A percentile compares a stretch with the other conserved stretches of the same genome.
phyloP scores from a whole-genome alignment of 2,888 invertebrate species.

The Amiota mariae region DNA sequence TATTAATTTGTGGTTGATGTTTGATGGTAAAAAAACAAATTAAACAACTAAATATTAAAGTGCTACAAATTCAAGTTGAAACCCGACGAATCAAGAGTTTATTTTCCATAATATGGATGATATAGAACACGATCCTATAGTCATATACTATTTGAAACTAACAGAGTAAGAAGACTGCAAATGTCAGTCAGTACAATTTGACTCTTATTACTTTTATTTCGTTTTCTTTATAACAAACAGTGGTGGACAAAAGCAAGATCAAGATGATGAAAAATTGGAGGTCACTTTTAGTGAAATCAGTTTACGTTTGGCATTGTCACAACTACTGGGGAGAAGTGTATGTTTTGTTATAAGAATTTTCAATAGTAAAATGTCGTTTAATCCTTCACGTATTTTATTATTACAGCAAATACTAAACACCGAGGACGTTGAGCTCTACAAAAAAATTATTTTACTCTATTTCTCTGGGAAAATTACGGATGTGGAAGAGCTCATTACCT shows the following conservation, averaged over 20 bases:
- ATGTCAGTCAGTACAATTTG: slow-evolving; percentile 15
- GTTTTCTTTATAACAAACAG: not conserved
- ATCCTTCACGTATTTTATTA: not conserved
- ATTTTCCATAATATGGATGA: slow-evolving; percentile 30
- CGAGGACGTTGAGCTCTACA: slow-evolving; percentile 37
- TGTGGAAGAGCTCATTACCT: slow-evolving; percentile 22
- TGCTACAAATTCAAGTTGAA: not conserved
- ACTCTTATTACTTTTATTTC: slow-evolving; percentile 31
- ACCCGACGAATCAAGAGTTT: not conserved
- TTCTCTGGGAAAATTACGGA: slow-evolving; percentile 37
- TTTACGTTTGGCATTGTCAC: slow-evolving; percentile 43
- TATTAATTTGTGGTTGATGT: no score
- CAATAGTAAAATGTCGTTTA: not conserved
- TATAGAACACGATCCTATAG: slow-evolving; percentile 38
- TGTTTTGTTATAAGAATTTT: not conserved
- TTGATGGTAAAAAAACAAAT: not conserved
- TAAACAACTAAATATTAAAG: not conserved
- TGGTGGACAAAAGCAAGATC: no score
- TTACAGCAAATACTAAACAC: not conserved
- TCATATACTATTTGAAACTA: slow-evolving; percentile 41
- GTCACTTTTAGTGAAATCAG: slow-evolving; percentile 43
- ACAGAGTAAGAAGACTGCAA: slow-evolving; percentile 35
- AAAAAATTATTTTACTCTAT: slow-evolving; percentile 41
- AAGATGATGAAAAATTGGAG: not conserved
- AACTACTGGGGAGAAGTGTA: slow-evolving; percentile 34